phyloP scores from a whole-genome alignment of 2,113 vertebrate genomes.

The Epinephelus moara region DNA sequence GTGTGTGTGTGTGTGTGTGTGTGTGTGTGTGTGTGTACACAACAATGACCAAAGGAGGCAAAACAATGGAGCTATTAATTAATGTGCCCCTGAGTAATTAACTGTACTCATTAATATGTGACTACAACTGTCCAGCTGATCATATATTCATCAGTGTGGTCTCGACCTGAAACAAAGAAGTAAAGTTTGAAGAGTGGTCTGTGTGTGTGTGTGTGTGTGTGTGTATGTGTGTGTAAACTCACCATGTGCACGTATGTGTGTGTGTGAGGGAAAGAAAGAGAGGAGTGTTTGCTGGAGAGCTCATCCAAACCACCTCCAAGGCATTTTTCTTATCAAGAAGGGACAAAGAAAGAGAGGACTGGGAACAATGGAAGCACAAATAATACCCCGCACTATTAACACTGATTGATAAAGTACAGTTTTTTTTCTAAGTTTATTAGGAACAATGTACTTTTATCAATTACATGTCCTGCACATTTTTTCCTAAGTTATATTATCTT shows the following conservation, averaged over 20 bases:
- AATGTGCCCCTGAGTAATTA: background rate
- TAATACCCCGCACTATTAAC: background rate
- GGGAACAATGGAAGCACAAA: background rate
- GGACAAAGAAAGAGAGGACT: background rate
- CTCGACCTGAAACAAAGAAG: background rate
- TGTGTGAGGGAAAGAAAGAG: background rate
- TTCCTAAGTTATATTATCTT: background rate
- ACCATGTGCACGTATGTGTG: background rate
- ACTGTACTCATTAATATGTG: background rate
- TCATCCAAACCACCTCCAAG: constrained; percentile 3
- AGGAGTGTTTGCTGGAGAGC: constrained; percentile 5
- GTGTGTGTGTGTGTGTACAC: background rate
- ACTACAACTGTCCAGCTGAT: background rate
- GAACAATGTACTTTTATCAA: background rate
- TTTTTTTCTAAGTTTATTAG: background rate
- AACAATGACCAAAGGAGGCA: background rate
- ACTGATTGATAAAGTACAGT: background rate
- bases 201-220: background rate
- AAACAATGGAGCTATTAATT: constrained; percentile 25
- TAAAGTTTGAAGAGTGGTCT: background rate
- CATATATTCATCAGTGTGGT: background rate
- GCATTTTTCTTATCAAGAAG: constrained; percentile 6
- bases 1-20: constrained; percentile 24
- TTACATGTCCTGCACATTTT: background rate
- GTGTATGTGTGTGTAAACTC: background rate